Conservation (phyloP, 1,140 invertebrate species). For the Procambarus clarkii region DNA sequence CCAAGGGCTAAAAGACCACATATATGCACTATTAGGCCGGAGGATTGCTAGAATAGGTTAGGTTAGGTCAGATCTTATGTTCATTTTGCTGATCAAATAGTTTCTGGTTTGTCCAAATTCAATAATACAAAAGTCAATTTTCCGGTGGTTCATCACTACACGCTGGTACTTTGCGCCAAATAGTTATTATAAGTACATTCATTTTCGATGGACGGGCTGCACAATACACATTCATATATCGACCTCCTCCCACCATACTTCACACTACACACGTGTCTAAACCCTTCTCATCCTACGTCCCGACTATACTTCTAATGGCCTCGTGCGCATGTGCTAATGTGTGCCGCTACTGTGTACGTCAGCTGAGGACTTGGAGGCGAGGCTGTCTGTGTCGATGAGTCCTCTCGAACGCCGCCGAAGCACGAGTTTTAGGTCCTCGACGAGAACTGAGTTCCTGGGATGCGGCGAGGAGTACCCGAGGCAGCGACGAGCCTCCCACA, state of each 20-base stretch:
- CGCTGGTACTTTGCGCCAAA: too few relatives aligned
- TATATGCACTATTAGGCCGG: too few relatives aligned
- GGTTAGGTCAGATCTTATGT: too few relatives aligned
- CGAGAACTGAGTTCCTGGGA: constrained; percentile 49
- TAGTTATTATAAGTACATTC: too few relatives aligned
- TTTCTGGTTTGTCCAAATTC: too few relatives aligned
- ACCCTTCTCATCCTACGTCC: background rate
- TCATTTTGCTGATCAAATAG: too few relatives aligned
- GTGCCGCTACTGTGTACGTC: constrained; percentile 49
- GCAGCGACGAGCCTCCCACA: constrained; percentile 45
- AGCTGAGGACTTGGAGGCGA: constrained; percentile 64
- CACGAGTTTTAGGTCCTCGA: constrained; percentile 57
- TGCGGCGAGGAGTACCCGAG: constrained; percentile 32
- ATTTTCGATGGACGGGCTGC: too few relatives aligned
- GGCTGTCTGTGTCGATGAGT: constrained; percentile 58
- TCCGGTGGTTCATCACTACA: too few relatives aligned
- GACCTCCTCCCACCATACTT: background rate
- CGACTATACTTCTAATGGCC: too few relatives aligned
- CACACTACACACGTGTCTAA: background rate
- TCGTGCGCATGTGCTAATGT: constrained; percentile 43
- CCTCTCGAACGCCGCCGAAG: constrained; percentile 54
- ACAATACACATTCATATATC: background rate
- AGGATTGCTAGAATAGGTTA: too few relatives aligned
- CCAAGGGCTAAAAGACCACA: too few relatives aligned
- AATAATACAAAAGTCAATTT: too few relatives aligned